A percentile compares a stretch with the other conserved stretches of the same genome.
Conservation (phyloP, 2,797 vertebrate species). For the Gymnoscopelus microlampas region DNA sequence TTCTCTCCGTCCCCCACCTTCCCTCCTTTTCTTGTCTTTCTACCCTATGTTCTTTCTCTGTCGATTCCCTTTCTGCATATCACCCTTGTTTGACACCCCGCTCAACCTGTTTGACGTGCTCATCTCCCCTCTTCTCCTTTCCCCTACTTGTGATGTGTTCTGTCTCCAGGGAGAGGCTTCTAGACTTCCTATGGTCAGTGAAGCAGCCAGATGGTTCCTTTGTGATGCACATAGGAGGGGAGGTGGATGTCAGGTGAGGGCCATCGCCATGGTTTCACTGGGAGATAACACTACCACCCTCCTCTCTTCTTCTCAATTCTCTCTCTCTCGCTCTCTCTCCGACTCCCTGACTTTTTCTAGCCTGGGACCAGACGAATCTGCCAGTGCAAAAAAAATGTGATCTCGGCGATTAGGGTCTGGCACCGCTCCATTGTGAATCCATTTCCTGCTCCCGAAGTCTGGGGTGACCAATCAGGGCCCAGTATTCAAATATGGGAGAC, state of each 20-base stretch:
- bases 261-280: slow-evolving; percentile 32
- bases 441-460: too few relatives aligned
- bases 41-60: too few relatives aligned
- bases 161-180: slow-evolving; percentile 89
- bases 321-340: too few relatives aligned
- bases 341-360: not conserved
- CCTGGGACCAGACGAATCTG: too few relatives aligned
- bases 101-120: not conserved
- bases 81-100: not conserved
- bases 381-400: too few relatives aligned
- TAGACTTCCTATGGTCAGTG: slow-evolving; percentile 89
- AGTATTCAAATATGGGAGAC: too few relatives aligned
- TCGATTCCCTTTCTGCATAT: too few relatives aligned
- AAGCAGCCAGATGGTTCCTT: slow-evolving; percentile 96
- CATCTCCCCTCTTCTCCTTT: slow-evolving; percentile 5
- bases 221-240: slow-evolving; percentile 94
- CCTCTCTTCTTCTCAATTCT: not conserved
- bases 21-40: not conserved
- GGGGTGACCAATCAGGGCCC: too few relatives aligned
- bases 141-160: not conserved
- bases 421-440: too few relatives aligned
- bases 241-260: slow-evolving; percentile 95
- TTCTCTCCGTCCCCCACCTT: too few relatives aligned
- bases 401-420: too few relatives aligned
- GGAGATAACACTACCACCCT: slow-evolving; percentile 1